phyloP scores from a whole-genome alignment of 2,888 invertebrate genomes.

The Epistrophe eligans region DNA sequence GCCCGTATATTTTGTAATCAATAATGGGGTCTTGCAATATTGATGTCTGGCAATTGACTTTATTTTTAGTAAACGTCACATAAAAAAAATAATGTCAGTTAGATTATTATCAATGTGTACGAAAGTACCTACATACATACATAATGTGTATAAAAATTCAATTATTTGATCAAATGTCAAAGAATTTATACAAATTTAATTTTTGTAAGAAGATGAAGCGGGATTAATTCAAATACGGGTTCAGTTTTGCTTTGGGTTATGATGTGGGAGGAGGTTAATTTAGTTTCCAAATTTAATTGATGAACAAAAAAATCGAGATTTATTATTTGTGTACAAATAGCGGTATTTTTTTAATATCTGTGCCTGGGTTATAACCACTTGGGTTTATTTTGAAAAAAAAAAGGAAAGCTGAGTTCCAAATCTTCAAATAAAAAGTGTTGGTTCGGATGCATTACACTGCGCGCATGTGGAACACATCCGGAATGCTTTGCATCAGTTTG shows the following conservation, averaged over 20 bases:
- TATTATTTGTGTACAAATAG: too few species aligned
- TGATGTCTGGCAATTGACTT: conserved; percentile 29
- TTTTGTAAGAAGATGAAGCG: conserved; percentile 29
- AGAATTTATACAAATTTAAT: conserved; percentile 57
- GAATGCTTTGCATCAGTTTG: too few species aligned
- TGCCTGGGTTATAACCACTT: too few species aligned
- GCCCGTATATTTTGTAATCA: conserved; percentile 47
- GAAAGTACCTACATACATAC: background rate
- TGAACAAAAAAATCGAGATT: background rate
- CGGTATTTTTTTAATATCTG: too few species aligned
- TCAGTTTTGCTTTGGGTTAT: background rate
- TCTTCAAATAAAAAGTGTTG: too few species aligned
- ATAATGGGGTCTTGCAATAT: conserved; percentile 43
- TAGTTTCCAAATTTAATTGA: background rate
- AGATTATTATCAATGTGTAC: conserved; percentile 27
- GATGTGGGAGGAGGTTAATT: conserved; percentile 37
- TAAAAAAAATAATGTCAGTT: conserved; percentile 52
- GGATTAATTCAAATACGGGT: conserved; percentile 48
- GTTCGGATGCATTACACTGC: too few species aligned
- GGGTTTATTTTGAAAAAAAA: too few species aligned
- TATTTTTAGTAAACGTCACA: conserved; percentile 24
- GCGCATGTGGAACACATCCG: too few species aligned
- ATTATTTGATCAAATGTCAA: conserved; percentile 65
- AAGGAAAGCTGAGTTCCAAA: too few species aligned
- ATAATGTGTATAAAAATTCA: conserved; percentile 1